phyloP scores from a whole-genome alignment of 2,888 invertebrate genomes.

The Callinectes sapidus region DNA sequence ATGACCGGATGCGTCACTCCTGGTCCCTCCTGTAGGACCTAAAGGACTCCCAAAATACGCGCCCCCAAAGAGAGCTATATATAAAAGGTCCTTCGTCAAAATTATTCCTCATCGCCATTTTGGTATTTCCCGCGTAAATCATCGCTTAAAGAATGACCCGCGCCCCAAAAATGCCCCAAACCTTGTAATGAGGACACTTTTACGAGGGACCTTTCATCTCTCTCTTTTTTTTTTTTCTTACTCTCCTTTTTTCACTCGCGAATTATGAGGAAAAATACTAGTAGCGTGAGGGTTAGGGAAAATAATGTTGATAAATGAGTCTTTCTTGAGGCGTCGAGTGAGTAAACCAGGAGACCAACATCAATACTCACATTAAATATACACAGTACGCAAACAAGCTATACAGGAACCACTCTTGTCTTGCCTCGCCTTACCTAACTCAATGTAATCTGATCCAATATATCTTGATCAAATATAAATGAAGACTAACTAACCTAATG shows the following conservation, averaged over 20 bases:
- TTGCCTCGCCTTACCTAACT: no score
- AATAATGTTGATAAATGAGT: constrained; percentile 27
- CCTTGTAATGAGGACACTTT: constrained; percentile 24
- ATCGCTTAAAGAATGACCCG: background rate
- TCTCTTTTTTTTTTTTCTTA: background rate
- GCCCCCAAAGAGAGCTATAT: background rate
- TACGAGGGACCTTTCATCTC: background rate
- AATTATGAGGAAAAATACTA: constrained; percentile 11
- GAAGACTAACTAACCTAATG: no score
- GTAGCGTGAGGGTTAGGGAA: background rate
- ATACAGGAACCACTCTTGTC: no score
- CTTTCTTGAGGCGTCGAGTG: background rate
- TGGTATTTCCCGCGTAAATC: constrained; percentile 7
- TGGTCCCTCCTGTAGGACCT: background rate
- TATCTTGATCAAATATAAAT: no score
- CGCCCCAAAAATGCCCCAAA: constrained; percentile 5
- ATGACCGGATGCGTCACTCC: background rate
- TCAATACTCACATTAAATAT: background rate
- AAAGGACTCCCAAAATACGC: background rate
- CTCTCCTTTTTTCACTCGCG: background rate
- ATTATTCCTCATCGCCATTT: constrained; percentile 9
- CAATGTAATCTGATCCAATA: no score
- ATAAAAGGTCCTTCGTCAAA: constrained; percentile 10
- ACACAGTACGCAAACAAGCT: background rate
- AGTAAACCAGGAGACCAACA: background rate